Base-by-base conservation (phyloP, 2,888 invertebrate species). In the Papilio protenor region DNA sequence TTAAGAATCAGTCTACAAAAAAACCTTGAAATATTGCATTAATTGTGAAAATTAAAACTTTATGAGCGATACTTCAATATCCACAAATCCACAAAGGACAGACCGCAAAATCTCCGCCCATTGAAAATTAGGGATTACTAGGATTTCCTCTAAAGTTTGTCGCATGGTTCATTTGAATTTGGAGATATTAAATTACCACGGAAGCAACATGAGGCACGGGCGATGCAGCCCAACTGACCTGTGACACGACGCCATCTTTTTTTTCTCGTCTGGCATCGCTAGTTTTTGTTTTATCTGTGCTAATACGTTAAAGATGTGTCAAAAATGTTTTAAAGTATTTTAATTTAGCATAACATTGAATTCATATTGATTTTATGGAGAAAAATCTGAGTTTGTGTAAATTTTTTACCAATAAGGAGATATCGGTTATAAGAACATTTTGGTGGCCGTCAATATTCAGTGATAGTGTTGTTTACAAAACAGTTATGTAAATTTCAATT, bases 221-320 rank as follows among this genome's bases (percentile, higher is more conserved):
- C 84, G 85, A 83, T 80, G 77, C 80, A 59, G 78, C 72, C 78
- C 81, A 83, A 88, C 83, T 90, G 93, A 93, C 91, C 91, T 89
- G 86, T 92, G 90, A 92, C 91, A 85, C 82, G 80, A 88, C 93
- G 93, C 93, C 93, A 93, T 93, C 88, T 74, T 78, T 85, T 87
- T 87, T 90, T 88, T 83, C 85, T 81, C 16, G 90, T 90, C 91
- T 89, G 82, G 61, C 52, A 27, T 70, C 47, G 21, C 16, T 47
- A 55, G 72, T 76, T 72, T 72, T 64, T 64, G 27, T 71, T 61
- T 72, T 40, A 64, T 72, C 77, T 55, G 10, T 73, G 47, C 77
- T 52, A 52, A 75, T 75, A 75, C 16, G 55, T 69, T 75, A 55
- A 75, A 75, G 52, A 75, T 75, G 66, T 55, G 52, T 64, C 40